These are phyloP conservation scores for Lutjanus argentimaculatus DNA, from an alignment of 2,797 vertebrate genomes.

Conservation along the genomic window DNA sequence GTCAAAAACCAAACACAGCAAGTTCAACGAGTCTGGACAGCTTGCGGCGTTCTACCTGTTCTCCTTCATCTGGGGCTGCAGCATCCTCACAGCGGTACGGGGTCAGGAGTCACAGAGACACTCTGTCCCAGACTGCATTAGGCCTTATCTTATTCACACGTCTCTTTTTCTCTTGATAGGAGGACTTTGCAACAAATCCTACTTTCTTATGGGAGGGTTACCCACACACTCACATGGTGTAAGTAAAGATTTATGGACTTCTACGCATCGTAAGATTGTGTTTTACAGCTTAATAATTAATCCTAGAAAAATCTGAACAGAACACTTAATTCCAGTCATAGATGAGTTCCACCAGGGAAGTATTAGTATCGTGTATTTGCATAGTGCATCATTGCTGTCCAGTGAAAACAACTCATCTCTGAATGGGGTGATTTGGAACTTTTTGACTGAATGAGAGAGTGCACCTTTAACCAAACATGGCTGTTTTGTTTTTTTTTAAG, in stretches of 20 bases:
- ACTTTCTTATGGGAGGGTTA: slow-evolving; percentile 90
- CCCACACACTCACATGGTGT: slow-evolving; percentile 90
- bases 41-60: slow-evolving; percentile 90
- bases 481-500: no score
- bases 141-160: slow-evolving; percentile 22
- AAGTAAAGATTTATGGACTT: slow-evolving; percentile 70
- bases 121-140: slow-evolving; percentile 13
- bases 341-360: neutral
- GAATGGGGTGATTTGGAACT: no score
- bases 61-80: slow-evolving; percentile 91
- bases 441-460: no score
- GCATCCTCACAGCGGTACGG: slow-evolving; percentile 89
- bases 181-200: slow-evolving; percentile 89
- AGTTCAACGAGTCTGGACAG: slow-evolving; percentile 92
- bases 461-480: no score
- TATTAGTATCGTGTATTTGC: neutral
- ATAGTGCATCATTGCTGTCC: no score
- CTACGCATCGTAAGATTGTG: no score
- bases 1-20: slow-evolving; percentile 92
- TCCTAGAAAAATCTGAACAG: neutral
- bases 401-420: no score
- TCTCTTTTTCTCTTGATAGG: slow-evolving; percentile 74
- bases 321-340: neutral
- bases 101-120: slow-evolving; percentile 17
- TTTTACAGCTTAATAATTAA: neutral